Evolutionary conservation across 1,140 invertebrate species (phyloP), one percentile per base, ranked within the genome.

Genomic region (Cyphomyrmex costatus): DNA sequence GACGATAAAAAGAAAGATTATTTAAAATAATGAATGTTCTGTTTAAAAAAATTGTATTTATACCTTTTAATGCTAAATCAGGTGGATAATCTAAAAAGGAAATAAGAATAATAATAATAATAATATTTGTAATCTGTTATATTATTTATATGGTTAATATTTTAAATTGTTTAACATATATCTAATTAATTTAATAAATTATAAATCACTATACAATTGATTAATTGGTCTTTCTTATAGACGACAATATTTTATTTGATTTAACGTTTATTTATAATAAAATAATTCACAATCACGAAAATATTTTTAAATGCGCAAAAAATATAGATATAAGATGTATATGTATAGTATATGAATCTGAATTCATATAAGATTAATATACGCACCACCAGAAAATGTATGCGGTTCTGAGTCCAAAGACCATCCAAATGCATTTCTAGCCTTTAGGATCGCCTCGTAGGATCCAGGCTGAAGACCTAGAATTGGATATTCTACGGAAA

Each of bases 361-460:
- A 56, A 21, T 56, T n/a, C 7, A 10, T 33, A 65, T 60, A 21
- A 74, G 6, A 58, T 61, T 36, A 53, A 83, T 71, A 19, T 74
- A 86, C 53, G 51, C 90, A 93, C 92, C 93, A 90, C 90, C 86
- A 65, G 36, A 85, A 61, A 94, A 94, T 7, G 46, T 30, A n/a
- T 91, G 88, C 27, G 89, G 79, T 1, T 80, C 49, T 0, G 93
- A 93, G 12, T 73, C 82, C 0, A 76, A 86, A 36, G 93, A 94
- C 93, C 93, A 94, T 86, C 94, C 94, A 24, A 91, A 94, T 14
- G 80, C 63, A 30, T 94, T 94, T 71, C 86, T 90, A 16, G 94
- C 93, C 27, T 14, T 51, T 14, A 94, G 83, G 58, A 87, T 86
- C 7, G 93, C 91, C 74, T 94, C 93, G 36, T 94, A 94, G 21